Base-by-base conservation (phyloP, 2,797 vertebrate genomes). In the Pelobates cultripes region DNA sequence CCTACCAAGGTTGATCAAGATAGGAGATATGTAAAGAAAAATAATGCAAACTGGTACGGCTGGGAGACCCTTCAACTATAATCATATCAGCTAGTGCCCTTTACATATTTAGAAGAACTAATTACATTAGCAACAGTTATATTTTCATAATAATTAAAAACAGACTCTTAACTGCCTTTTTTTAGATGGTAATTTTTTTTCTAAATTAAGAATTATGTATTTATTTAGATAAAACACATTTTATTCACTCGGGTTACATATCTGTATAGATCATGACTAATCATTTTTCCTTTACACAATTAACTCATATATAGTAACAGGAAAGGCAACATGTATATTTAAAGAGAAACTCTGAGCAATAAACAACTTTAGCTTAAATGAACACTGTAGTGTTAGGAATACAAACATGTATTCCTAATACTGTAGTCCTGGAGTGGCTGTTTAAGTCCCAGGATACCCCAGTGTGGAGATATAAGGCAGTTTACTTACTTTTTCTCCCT, bases 1-100 rank as follows among this genome's bases (percentile, higher is more conserved):
- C 90, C 88, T 88, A 86, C 7, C 78, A 92, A 91, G 91, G 89
- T 93, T 92, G 91, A 86, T 92, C 81, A 70, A 90, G 90, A 83
- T 90, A 89, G 81, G 80, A 89, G 86, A 80, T 85, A 88, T 85
- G 89, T 87, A 87, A 91, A 92, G 90, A 89, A 85, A 87, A 89
- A 88, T 86, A 41, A 74, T 79, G 86, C 87, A 85, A 88, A 85
- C 86, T 84, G 87, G 86, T 66, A 79, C 88, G 84, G 83, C 89
- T 0, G 0, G 88, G 80, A 85, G 55, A 87, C 88, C 91, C 90
- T 89, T 87, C 81, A 88, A 89, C 89, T 89, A 87, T 88, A 87
- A 85, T 88, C 86, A 89, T 85, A 90, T 92, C 86, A 89, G 87
- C 87, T 88, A 90, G 88, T 86, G 86, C 83, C 86, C 86, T 89